Conservation (phyloP, 2,113 vertebrate genomes). For the Ramphastos sulfuratus region DNA sequence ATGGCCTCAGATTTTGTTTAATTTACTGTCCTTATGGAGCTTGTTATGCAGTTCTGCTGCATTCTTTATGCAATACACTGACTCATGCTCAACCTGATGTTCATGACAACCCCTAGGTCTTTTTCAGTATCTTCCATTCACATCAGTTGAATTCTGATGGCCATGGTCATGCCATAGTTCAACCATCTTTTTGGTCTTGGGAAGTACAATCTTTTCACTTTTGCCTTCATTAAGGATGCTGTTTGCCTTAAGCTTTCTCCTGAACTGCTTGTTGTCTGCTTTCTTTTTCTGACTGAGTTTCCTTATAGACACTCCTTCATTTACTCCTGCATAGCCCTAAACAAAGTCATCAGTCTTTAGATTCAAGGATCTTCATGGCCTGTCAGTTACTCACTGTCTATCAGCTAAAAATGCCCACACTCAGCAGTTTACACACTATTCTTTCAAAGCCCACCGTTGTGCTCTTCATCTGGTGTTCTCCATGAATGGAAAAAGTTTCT, state of each 20-base stretch:
- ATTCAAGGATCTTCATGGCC: not conserved
- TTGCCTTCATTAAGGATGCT: not conserved
- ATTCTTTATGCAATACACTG: not conserved
- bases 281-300: not conserved
- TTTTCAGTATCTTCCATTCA: not conserved
- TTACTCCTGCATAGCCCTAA: not conserved
- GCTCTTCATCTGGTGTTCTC: not conserved
- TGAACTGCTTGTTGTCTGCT: not conserved
- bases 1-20: not conserved
- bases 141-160: not conserved
- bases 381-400: fast-evolving
- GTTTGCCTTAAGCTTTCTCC: not conserved
- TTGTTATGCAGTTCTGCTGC: not conserved
- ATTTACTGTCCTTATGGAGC: not conserved
- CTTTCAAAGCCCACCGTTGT: not conserved
- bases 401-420: not conserved
- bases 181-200: not conserved
- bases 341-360: not conserved
- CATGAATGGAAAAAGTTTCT: not conserved
- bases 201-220: not conserved
- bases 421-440: fast-evolving
- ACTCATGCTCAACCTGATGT: not conserved
- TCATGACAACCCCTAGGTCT: fast-evolving
- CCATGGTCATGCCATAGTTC: not conserved
- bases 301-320: not conserved